These are phyloP conservation scores for Coregonus clupeaformis DNA, from an alignment of 2,113 vertebrate species.

Conservation along the genomic window DNA sequence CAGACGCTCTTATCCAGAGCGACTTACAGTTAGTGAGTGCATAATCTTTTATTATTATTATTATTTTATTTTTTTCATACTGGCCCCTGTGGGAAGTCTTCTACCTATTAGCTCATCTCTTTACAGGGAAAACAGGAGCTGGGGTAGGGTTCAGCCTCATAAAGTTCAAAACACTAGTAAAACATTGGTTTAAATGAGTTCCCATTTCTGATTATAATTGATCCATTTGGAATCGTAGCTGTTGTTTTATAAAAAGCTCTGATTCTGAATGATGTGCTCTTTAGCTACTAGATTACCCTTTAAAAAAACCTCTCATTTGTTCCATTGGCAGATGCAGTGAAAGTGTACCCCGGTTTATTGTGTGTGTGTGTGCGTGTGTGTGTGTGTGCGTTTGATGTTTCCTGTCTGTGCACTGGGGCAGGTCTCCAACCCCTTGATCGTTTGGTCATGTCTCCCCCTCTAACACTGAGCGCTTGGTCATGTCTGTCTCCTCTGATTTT, in stretches of 20 bases:
- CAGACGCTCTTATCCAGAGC: too few species aligned
- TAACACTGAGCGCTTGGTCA: conserved; percentile 59
- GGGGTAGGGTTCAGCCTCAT: conserved; percentile 10
- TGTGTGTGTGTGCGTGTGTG: conserved; percentile 6
- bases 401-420: conserved; percentile 38
- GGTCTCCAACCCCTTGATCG: conserved; percentile 44
- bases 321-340: conserved; percentile 43
- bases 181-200: conserved; percentile 27
- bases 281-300: conserved; percentile 15
- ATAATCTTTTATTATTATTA: too few species aligned
- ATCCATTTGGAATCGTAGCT: not conserved
- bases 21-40: too few species aligned
- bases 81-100: too few species aligned
- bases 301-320: conserved; percentile 27
- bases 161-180: conserved; percentile 15
- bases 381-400: conserved; percentile 27
- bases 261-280: conserved; percentile 17
- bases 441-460: conserved; percentile 64
- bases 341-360: not conserved
- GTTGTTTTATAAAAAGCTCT: conserved; percentile 30
- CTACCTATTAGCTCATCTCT: conserved; percentile 37
- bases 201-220: not conserved
- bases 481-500: conserved; percentile 64
- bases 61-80: too few species aligned
- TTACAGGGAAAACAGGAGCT: conserved; percentile 40